Conservation (phyloP, 2,113 vertebrate species). For the Cyrtonyx montezumae region DNA sequence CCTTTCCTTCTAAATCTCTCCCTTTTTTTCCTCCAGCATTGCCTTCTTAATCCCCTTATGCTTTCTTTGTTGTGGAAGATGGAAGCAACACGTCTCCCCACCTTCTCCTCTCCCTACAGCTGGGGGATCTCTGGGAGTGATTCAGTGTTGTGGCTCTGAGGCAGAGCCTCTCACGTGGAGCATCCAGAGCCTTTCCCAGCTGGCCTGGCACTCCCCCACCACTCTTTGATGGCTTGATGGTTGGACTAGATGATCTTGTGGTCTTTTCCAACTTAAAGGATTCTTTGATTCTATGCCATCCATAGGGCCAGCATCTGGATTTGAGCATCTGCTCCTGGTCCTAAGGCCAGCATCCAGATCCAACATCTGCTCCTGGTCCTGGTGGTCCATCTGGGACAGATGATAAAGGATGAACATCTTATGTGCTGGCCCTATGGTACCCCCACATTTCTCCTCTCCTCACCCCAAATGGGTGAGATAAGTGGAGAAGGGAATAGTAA, state of each 20-base stretch:
- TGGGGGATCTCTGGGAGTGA: slow-evolving; percentile 54
- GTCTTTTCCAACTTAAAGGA: too few species aligned
- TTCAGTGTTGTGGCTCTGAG: slow-evolving; percentile 52
- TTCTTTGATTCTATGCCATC: not conserved
- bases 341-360: not conserved
- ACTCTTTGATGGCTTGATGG: not conserved
- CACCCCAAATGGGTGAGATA: not conserved
- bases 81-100: slow-evolving; percentile 29
- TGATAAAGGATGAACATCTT: not conserved
- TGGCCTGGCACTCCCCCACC: not conserved
- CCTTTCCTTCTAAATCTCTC: slow-evolving; percentile 33
- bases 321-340: not conserved
- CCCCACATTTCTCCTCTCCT: not conserved
- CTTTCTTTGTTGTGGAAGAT: slow-evolving; percentile 44
- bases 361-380: not conserved
- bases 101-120: slow-evolving; percentile 4
- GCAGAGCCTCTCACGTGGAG: not conserved
- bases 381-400: not conserved
- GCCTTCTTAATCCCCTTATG: slow-evolving; percentile 55
- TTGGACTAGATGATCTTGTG: too few species aligned
- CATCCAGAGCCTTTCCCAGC: not conserved
- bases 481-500: not conserved
- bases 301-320: fast-evolving
- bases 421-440: not conserved
- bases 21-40: slow-evolving; percentile 16